Evolutionary conservation across 2,888 invertebrate genomes (phyloP).

Genomic region (Geophilus truncorum): DNA sequence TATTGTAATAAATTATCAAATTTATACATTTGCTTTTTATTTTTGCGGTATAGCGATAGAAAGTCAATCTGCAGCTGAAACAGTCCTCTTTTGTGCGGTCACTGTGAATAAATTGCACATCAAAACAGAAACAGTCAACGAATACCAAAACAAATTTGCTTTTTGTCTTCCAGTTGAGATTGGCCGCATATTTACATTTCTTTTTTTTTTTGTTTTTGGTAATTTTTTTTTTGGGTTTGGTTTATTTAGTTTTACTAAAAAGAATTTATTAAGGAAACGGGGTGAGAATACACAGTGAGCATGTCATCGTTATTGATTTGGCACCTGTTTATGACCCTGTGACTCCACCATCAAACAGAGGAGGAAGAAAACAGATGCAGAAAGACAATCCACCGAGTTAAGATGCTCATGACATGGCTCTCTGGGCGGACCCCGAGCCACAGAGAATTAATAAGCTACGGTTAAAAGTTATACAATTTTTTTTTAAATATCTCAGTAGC

Average conservation of each 20-base stretch:
- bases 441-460: constrained; percentile 8
- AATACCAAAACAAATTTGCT: background rate
- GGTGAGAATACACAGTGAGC: constrained; percentile 15
- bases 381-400: background rate
- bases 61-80: constrained; percentile 28
- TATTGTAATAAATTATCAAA: constrained; percentile 34
- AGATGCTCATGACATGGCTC: constrained; percentile 13
- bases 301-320: background rate
- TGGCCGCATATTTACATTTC: background rate
- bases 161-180: background rate
- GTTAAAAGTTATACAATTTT: constrained; percentile 6
- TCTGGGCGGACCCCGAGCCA: constrained; percentile 16
- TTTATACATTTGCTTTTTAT: constrained; percentile 31
- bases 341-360: constrained; percentile 20
- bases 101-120: constrained; percentile 14
- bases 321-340: constrained; percentile 20
- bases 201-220: background rate
- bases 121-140: background rate
- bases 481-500: constrained; percentile 20
- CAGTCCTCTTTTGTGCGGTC: constrained; percentile 25
- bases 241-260: background rate
- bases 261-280: background rate
- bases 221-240: background rate
- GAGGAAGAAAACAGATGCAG: constrained; percentile 16
- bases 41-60: constrained; percentile 14